Percentiles rank a stretch among this genome's conserved stretches.
Evolutionary conservation across 2,888 invertebrate species (phyloP).

Genomic region (Lumbricus terrestris): DNA sequence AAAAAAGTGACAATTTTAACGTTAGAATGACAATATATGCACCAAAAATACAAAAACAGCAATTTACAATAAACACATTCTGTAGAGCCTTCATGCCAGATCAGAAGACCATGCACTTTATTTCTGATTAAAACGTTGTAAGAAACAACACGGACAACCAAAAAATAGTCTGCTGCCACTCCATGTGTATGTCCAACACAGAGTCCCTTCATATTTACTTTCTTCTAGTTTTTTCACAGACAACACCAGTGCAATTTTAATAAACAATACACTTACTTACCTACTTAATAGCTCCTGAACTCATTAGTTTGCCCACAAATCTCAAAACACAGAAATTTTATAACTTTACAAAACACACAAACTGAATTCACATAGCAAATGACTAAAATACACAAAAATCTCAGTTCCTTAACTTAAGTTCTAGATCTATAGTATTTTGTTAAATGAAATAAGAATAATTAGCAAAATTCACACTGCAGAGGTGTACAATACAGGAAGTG

Average conservation of each 20-base stretch:
- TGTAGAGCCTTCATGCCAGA: neutral
- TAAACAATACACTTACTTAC: too few species aligned
- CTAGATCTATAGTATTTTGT: neutral
- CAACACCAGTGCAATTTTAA: neutral
- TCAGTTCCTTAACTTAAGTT: neutral
- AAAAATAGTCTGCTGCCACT: neutral
- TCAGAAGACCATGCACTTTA: neutral
- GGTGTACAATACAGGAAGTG: neutral
- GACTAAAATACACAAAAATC: too few species aligned
- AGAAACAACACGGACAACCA: neutral
- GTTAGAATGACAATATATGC: too few species aligned
- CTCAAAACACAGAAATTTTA: neutral
- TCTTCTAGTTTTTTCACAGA: neutral
- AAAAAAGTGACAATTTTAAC: too few species aligned
- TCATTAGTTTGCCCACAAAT: neutral
- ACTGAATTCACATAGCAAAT: neutral
- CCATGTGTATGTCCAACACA: neutral
- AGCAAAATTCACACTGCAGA: too few species aligned
- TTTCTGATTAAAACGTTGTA: neutral
- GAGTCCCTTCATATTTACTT: neutral
- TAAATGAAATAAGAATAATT: neutral
- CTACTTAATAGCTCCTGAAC: too few species aligned
- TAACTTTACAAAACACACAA: neutral
- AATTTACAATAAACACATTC: too few species aligned
- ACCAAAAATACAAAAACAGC: too few species aligned